phyloP scores from a whole-genome alignment of 2,113 vertebrate genomes.

The Psilopsiagon aurifrons region DNA sequence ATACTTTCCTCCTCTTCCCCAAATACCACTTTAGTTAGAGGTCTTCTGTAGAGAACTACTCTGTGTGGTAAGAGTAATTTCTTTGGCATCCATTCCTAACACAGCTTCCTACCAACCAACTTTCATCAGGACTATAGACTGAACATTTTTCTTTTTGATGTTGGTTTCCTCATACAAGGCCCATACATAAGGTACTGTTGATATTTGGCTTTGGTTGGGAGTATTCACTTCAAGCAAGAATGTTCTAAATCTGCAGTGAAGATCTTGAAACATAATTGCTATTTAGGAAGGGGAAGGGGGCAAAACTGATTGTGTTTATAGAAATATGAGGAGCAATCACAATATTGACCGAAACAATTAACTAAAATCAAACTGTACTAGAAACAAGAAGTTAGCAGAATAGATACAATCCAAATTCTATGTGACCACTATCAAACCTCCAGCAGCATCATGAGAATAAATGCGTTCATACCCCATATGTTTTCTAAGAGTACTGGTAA shows the following conservation, averaged over 20 bases:
- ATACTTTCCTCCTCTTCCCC: background rate
- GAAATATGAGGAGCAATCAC: background rate
- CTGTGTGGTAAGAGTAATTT: background rate
- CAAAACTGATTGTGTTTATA: background rate
- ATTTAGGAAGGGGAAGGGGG: background rate
- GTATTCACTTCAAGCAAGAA: background rate
- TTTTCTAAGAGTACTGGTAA: background rate
- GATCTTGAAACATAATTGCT: background rate
- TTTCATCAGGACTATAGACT: background rate
- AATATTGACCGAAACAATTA: background rate
- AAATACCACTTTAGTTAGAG: background rate
- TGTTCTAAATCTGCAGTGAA: background rate
- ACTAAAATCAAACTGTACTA: background rate
- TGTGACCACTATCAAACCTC: background rate
- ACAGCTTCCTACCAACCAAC: background rate
- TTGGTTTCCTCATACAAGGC: background rate
- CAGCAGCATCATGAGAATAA: background rate
- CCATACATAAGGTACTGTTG: background rate
- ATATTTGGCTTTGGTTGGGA: background rate
- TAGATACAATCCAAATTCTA: background rate
- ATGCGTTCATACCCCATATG: background rate
- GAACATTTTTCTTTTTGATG: background rate
- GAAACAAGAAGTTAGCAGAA: background rate
- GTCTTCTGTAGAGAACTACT: background rate
- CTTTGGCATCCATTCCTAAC: background rate